phyloP scores from a whole-genome alignment of 2,113 vertebrate species.

The Castor canadensis region DNA sequence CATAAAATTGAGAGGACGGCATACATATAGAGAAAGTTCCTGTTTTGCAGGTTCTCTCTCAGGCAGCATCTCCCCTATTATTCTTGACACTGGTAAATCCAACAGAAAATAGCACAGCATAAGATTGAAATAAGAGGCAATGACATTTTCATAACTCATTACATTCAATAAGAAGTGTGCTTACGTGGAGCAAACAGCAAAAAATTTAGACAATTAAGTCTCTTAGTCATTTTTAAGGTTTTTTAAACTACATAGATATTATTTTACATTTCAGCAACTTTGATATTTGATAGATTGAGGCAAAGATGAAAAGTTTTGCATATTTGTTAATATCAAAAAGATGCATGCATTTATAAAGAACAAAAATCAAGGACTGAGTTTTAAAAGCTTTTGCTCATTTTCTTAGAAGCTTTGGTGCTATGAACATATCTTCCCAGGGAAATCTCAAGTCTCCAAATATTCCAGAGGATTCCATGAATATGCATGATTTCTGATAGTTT shows the following conservation, averaged over 20 bases:
- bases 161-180: too few species aligned
- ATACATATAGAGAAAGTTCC: not conserved
- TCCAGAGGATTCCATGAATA: not conserved
- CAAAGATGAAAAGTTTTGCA: not conserved
- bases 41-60: not conserved
- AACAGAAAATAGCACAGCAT: not conserved
- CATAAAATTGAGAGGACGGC: not conserved
- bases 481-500: not conserved
- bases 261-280: slow-evolving; percentile 1
- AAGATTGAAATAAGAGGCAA: not conserved
- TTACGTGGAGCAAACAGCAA: not conserved
- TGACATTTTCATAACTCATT: not conserved
- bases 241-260: not conserved
- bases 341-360: not conserved
- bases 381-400: not conserved
- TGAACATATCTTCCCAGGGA: not conserved
- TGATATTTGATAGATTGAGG: not conserved
- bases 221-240: not conserved
- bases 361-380: not conserved
- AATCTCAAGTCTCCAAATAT: not conserved
- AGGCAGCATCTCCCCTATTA: not conserved
- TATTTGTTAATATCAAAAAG: not conserved
- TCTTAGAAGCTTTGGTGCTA: not conserved
- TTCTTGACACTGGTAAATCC: not conserved
- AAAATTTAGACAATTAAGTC: slow-evolving; percentile 34